A percentile compares a stretch with the other conserved stretches of the same genome.
These are phyloP conservation scores for Momotus momota DNA, from an alignment of 2,797 vertebrate species.

Conservation along the genomic window DNA sequence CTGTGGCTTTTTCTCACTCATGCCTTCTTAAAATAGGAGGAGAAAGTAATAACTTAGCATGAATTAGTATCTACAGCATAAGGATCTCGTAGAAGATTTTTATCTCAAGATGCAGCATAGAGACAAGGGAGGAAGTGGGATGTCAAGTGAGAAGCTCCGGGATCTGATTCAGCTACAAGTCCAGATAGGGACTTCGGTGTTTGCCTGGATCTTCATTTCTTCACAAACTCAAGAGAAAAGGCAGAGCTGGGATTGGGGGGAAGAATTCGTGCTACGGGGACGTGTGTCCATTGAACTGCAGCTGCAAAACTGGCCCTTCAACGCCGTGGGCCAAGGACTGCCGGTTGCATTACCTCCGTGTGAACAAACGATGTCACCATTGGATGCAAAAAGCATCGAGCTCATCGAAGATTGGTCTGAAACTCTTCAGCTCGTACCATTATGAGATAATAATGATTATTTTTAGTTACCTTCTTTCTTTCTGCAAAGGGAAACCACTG, in stretches of 20 bases:
- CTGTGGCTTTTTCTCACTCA: neutral
- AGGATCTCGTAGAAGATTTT: neutral
- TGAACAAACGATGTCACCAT: constrained; percentile 61
- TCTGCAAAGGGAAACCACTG: constrained; percentile 75
- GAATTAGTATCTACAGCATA: neutral
- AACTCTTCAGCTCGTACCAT: neutral
- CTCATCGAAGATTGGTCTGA: neutral
- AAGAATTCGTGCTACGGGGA: neutral
- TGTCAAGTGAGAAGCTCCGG: neutral
- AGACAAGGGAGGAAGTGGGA: neutral
- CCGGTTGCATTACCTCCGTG: constrained; percentile 3
- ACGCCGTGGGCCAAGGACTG: neutral
- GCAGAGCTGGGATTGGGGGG: neutral
- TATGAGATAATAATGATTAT: neutral
- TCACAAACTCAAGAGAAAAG: neutral
- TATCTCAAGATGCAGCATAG: neutral
- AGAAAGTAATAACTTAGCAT: neutral
- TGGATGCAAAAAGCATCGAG: neutral
- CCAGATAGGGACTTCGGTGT: neutral
- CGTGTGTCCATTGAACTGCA: neutral
- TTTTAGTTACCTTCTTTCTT: constrained; percentile 77
- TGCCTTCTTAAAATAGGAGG: neutral
- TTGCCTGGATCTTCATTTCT: neutral
- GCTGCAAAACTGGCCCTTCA: neutral
- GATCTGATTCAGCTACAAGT: neutral